Percentiles rank a stretch among this genome's conserved stretches.
Evolutionary conservation across 2,888 invertebrate genomes (phyloP).

Genomic region (Patella ulyssiponensis): DNA sequence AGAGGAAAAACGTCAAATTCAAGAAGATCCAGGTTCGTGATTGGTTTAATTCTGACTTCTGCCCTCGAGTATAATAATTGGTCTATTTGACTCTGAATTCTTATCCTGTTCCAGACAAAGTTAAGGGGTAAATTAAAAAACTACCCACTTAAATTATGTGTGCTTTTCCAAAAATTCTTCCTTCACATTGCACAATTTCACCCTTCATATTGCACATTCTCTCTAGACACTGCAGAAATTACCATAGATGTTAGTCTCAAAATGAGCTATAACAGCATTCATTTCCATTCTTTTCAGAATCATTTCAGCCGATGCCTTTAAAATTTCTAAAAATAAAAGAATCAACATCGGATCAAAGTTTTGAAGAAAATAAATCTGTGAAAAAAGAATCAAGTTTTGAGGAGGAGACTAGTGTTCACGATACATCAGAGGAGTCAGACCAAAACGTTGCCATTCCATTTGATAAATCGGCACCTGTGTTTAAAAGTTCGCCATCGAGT

Average conservation of each 20-base stretch:
- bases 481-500: conserved; percentile 20
- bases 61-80: too few relatives aligned
- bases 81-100: too few relatives aligned
- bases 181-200: too few relatives aligned
- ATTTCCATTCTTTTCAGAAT: conserved; percentile 36
- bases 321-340: conserved; percentile 42
- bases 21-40: conserved; percentile 63
- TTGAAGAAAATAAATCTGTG: conserved; percentile 21
- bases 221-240: not conserved
- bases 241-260: too few relatives aligned
- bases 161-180: too few relatives aligned
- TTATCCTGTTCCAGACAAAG: too few relatives aligned
- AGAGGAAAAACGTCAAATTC: conserved; percentile 61
- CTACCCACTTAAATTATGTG: too few relatives aligned
- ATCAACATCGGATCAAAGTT: conserved; percentile 16
- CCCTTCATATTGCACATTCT: not conserved
- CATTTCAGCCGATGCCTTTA: conserved; percentile 55
- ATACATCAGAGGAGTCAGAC: conserved; percentile 17
- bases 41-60: too few relatives aligned
- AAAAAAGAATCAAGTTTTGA: conserved; percentile 17
- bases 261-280: not conserved
- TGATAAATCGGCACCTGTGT: not conserved
- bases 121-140: too few relatives aligned
- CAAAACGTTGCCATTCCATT: conserved; percentile 2
- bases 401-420: conserved; percentile 14